Conservation (phyloP, 2,888 invertebrate species). For the Schizotus pectinicornis region DNA sequence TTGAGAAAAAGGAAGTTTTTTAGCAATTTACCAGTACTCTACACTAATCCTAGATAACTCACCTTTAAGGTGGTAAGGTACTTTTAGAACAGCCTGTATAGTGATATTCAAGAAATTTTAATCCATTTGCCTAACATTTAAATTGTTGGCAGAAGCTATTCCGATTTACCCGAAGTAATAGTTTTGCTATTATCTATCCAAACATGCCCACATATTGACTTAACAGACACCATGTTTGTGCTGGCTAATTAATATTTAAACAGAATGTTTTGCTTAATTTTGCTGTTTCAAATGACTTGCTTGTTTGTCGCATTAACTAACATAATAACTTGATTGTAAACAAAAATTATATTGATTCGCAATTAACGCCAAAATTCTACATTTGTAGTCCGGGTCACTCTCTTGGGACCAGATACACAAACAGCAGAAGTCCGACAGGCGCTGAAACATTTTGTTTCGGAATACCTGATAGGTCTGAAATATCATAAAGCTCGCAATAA, state of each 20-base stretch:
- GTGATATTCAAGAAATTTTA: no score
- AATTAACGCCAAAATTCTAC: not conserved
- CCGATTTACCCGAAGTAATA: conserved; percentile 2
- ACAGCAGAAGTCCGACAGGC: no score
- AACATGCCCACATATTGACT: conserved; percentile 24
- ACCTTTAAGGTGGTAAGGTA: no score
- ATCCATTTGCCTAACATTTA: no score
- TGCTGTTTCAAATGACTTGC: conserved; percentile 5
- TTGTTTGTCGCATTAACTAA: conserved; percentile 19
- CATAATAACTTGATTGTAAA: conserved; percentile 9
- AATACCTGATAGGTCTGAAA: conserved; percentile 21
- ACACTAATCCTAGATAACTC: no score
- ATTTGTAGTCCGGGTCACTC: no score
- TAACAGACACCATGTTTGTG: conserved; percentile 12
- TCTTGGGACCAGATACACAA: no score
- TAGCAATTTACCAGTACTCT: no score
- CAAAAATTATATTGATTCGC: conserved; percentile 11
- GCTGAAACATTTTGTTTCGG: no score
- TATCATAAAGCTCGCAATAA: conserved; percentile 35
- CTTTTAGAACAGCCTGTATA: no score
- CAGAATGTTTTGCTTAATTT: conserved; percentile 17
- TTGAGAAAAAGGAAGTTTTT: no score
- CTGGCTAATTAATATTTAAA: conserved; percentile 27
- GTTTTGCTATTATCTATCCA: conserved; percentile 17
- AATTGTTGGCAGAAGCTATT: no score